Percentiles rank a stretch among this genome's conserved stretches.
These are phyloP conservation scores for Spodoptera litura DNA, from an alignment of 1,140 invertebrate genomes.

Conservation along the genomic window DNA sequence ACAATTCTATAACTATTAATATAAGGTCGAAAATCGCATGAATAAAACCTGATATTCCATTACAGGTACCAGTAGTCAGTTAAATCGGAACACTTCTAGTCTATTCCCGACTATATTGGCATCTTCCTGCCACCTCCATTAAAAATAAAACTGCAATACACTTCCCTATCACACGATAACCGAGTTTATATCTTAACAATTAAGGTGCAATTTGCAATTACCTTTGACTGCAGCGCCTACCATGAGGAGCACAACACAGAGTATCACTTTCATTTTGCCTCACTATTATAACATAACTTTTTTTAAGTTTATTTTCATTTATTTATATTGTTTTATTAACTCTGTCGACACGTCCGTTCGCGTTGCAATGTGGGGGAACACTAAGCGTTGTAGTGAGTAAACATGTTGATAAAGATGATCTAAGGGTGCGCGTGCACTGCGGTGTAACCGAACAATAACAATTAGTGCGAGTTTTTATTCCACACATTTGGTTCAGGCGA, in stretches of 20 bases:
- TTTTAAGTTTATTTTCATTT: background rate
- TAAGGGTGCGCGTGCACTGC: background rate
- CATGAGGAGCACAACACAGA: background rate
- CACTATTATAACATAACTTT: conserved; percentile 9
- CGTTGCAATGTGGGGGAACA: background rate
- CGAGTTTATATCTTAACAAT: background rate
- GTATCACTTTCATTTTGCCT: background rate
- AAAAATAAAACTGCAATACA: no score
- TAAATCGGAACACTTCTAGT: no score
- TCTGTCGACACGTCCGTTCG: background rate
- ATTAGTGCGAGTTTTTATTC: no score
- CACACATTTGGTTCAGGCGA: no score
- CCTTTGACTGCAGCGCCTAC: conserved; percentile 4
- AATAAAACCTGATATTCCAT: no score
- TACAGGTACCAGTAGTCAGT: no score
- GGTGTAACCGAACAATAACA: background rate
- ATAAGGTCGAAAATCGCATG: no score
- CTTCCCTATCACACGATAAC: no score
- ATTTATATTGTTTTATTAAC: background rate
- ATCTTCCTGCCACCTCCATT: no score
- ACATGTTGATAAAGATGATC: conserved; percentile 2
- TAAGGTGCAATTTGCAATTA: background rate
- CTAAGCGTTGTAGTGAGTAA: background rate
- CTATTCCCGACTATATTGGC: no score
- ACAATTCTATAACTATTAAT: no score